These are phyloP conservation scores for Physocephala rufipes DNA, from an alignment of 2,888 invertebrate genomes.

Conservation along the genomic window DNA sequence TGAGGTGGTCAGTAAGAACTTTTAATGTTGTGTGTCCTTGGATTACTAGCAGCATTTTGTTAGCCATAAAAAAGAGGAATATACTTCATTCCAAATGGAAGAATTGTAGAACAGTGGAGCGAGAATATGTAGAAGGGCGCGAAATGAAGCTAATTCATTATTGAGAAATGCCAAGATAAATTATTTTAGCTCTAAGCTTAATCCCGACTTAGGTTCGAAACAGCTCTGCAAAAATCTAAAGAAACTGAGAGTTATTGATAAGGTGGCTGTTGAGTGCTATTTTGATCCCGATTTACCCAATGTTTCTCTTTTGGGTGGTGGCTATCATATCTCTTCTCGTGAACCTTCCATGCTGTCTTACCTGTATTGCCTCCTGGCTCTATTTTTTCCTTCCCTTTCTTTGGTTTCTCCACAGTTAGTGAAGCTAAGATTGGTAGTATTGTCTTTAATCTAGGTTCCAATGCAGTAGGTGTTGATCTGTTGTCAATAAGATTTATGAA, in stretches of 20 bases:
- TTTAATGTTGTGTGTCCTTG: neutral
- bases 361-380: neutral
- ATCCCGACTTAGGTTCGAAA: no score
- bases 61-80: neutral
- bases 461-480: neutral
- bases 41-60: neutral
- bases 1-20: neutral
- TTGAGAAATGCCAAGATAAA: neutral
- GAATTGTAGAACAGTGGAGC: neutral
- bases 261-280: neutral
- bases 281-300: neutral
- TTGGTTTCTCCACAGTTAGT: no score
- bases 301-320: neutral
- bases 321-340: neutral
- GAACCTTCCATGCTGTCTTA: neutral
- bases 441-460: neutral
- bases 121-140: neutral
- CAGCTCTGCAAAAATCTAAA: neutral
- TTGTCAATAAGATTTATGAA: slow-evolving; percentile 18
- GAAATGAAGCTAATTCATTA: neutral
- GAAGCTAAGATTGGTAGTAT: no score
- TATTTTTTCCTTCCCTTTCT: no score
- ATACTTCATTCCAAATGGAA: no score
- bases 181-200: neutral
- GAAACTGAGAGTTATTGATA: neutral